Conservation (phyloP, 2,888 invertebrate genomes). For the Hydrotaea cyrtoneurina region DNA sequence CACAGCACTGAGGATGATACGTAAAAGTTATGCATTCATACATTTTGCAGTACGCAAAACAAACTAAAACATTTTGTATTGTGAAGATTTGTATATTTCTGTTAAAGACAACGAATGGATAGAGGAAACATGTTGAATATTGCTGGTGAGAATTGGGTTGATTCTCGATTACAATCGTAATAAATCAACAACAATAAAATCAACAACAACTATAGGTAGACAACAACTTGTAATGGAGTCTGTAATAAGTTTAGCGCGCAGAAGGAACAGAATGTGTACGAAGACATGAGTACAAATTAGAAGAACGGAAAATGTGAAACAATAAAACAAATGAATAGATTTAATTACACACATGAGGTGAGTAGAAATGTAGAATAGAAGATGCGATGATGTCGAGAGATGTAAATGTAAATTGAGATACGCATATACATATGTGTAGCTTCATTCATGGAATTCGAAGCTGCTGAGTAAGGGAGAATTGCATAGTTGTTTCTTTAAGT, state of each 20-base stretch:
- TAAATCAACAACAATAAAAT: slow-evolving; percentile 46
- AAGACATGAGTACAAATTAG: background rate
- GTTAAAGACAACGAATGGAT: slow-evolving; percentile 5
- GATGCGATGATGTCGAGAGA: no score
- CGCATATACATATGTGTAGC: background rate
- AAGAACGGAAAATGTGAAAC: background rate
- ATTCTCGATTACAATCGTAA: slow-evolving; percentile 52
- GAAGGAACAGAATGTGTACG: background rate
- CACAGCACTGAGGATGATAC: background rate
- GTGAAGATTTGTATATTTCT: background rate
- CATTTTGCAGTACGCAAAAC: slow-evolving; percentile 16
- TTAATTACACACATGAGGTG: slow-evolving; percentile 10
- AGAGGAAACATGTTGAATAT: slow-evolving; percentile 1
- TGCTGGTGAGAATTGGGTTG: slow-evolving; percentile 61
- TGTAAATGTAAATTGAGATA: background rate
- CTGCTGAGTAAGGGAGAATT: no score
- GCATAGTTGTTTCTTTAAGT: no score
- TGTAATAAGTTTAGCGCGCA: background rate
- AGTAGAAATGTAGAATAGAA: slow-evolving; percentile 30
- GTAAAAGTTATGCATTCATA: no score
- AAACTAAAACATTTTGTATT: slow-evolving; percentile 24
- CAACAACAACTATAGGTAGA: background rate
- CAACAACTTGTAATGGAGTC: background rate
- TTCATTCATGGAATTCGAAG: no score
- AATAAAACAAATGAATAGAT: background rate